Percentiles rank a stretch among this genome's conserved stretches.
Evolutionary conservation across 2,888 invertebrate species (phyloP).

Genomic region (Idaea biselata): DNA sequence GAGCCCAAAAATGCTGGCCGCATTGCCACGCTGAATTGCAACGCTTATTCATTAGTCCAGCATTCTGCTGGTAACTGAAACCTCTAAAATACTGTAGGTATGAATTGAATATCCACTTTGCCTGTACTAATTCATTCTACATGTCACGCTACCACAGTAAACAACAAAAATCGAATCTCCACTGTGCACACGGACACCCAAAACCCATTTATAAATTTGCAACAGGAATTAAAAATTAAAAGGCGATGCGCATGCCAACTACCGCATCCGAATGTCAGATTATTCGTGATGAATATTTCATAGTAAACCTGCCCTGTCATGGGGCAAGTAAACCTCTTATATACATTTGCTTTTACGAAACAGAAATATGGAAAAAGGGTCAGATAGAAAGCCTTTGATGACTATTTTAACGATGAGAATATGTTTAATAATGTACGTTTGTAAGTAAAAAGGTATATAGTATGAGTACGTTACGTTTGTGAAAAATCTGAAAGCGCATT

Average conservation of each 20-base stretch:
- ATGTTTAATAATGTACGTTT: constrained; percentile 7
- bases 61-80: too few species aligned
- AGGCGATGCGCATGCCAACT: constrained; percentile 16
- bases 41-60: too few species aligned
- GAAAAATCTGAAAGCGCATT: too few species aligned
- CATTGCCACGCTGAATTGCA: too few species aligned
- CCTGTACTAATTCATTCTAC: background rate
- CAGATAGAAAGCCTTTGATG: constrained; percentile 25
- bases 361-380: constrained; percentile 23
- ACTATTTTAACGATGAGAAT: constrained; percentile 17
- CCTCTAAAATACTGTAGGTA: background rate
- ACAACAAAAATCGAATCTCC: background rate
- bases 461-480: too few species aligned
- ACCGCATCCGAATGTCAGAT: constrained; percentile 21
- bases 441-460: background rate
- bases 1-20: too few species aligned
- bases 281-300: constrained; percentile 23
- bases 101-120: constrained; percentile 6
- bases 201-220: constrained; percentile 8
- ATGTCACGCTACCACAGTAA: background rate
- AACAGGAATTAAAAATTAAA: constrained; percentile 19
- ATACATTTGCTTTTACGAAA: constrained; percentile 29
- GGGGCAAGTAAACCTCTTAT: constrained; percentile 26
- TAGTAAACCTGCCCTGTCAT: constrained; percentile 8
- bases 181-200: background rate